Evolutionary conservation across 2,113 vertebrate genomes (phyloP), one percentile per base, ranked within the genome.

Genomic region (Thoracochromis brauschi): DNA sequence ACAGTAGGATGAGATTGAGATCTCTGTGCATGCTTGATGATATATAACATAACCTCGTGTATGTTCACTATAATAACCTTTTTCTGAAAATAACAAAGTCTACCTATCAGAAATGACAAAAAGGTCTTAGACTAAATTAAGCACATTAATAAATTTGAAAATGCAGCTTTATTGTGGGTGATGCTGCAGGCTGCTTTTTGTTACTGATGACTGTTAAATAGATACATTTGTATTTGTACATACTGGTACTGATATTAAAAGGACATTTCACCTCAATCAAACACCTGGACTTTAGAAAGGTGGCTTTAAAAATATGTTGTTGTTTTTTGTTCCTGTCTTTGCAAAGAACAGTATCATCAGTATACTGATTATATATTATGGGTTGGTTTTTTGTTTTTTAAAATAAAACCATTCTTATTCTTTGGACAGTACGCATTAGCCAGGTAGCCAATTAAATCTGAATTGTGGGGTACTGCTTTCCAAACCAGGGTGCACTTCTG

Each of bases 241-340:
- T 21, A 35, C 35, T 68, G 33, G 31, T 63, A 35, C 31, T 38
- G 35, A 73, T 26, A 17, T 73, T 73, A 45, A 73, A 45, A 0
- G 40, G 68, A 73, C 68, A 73, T 73, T 47, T 75, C 71, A 75
- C 13, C 16, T 29, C n/a, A 75, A 19, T 75, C 1, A 47, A 75
- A 75, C 40, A 75, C 7, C 2, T 0, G n/a, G 0, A 6, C n/a
- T 40, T 21, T 40, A 1, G 63, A 68, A 68, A 68, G 0, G 33
- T 40, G 3, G 19, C 0, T 68, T 68, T 60, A 68, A 68, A 68
- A 40, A 40, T 68, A 21, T 8, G 19, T 21, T 68, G 19, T 2
- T 38, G 31, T 17, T 16, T 9, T 33, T 60, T 60, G 33, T 40
- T 8, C 11, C 35, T 4, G 7, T 40, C 63, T 68, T 42, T 40